Evolutionary conservation across 2,113 vertebrate species (phyloP), one percentile per base, ranked within the genome.

Genomic region (Salvator merianae): DNA sequence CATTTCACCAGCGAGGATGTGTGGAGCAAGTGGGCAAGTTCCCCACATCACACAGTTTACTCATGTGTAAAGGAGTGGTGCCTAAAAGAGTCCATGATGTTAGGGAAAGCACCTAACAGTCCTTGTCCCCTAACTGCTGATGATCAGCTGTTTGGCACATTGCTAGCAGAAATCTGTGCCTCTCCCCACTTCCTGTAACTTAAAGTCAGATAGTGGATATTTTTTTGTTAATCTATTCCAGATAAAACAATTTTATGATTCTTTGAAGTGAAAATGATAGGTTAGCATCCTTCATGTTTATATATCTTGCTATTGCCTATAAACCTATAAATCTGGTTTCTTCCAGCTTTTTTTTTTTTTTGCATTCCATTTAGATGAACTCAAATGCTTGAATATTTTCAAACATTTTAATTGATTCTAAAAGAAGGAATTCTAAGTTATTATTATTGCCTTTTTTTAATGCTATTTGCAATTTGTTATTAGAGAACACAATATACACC

Each of bases 251-350:
- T 83, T 87, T 91, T 72, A 34, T 0, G 0, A 82, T 87, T 86
- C 77, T 84, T 81, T 88, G 70, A 89, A 85, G 73, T 83, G 79
- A 88, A 86, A 91, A 7, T 65, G 12, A 32, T 77, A 88, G 71
- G n/a, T 79, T 76, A 53, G 77, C 86, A 76, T 55, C 12, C 28
- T 88, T n/a, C n/a, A 77, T 73, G 62, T 80, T 90, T 73, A 30
- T 80, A 7, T 36, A 9, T 83, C 55, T 55, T 18, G 62, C 22
- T 55, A 63, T n/a, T n/a, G n/a, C 69, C 72, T 73, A 36, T 47
- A 87, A 40, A 84, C 88, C 72, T 89, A 87, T 4, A 38, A 91
- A 68, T 88, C 85, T 38, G 83, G 2, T 85, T 77, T 77, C 26
- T 87, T 87, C 85, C 89, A 77, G 32, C 34, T 28, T 7, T 3